Conservation (phyloP, 2,797 vertebrate genomes). For the Galaxias olidus region DNA sequence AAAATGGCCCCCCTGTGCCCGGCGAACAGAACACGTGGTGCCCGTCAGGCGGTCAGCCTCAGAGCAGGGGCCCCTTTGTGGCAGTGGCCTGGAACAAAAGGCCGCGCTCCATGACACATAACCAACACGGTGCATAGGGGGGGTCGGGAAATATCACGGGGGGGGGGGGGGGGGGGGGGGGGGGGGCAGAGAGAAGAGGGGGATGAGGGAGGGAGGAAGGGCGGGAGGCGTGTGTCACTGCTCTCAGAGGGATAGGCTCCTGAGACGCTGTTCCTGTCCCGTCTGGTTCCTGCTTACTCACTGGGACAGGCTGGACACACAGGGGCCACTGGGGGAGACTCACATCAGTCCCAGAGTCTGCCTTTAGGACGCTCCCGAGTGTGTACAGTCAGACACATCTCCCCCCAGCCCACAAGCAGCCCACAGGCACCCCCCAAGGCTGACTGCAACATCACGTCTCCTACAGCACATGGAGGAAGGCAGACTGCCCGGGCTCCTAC, state of each 20-base stretch:
- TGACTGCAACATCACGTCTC: constrained; percentile 11
- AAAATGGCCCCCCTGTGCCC: constrained; percentile 32
- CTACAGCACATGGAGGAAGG: constrained; percentile 31
- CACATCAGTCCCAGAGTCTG: constrained; percentile 26
- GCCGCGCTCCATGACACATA: constrained; percentile 49
- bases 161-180: constrained; percentile 4
- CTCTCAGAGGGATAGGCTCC: constrained; percentile 32
- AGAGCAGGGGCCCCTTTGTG: constrained; percentile 45
- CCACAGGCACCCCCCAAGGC: too few relatives aligned
- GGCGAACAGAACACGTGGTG: constrained; percentile 13
- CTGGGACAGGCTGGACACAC: constrained; percentile 29
- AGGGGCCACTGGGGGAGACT: constrained; percentile 17
- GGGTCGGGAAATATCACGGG: constrained; percentile 45
- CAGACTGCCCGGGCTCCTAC: constrained; percentile 38
- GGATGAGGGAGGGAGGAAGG: constrained; percentile 10
- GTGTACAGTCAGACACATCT: background rate
- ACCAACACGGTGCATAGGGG: constrained; percentile 15
- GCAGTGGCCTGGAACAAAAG: constrained; percentile 42
- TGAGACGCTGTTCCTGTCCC: constrained; percentile 50
- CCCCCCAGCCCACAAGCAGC: constrained; percentile 15
- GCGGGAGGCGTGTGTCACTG: constrained; percentile 58
- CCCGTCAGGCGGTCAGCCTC: constrained; percentile 28
- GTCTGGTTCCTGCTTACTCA: constrained; percentile 71
- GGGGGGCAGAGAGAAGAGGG: constrained; percentile 1
- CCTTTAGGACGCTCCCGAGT: background rate